A percentile compares a stretch with the other conserved stretches of the same genome.
Conservation (phyloP, 2,113 vertebrate genomes). For the Gavia stellata region DNA sequence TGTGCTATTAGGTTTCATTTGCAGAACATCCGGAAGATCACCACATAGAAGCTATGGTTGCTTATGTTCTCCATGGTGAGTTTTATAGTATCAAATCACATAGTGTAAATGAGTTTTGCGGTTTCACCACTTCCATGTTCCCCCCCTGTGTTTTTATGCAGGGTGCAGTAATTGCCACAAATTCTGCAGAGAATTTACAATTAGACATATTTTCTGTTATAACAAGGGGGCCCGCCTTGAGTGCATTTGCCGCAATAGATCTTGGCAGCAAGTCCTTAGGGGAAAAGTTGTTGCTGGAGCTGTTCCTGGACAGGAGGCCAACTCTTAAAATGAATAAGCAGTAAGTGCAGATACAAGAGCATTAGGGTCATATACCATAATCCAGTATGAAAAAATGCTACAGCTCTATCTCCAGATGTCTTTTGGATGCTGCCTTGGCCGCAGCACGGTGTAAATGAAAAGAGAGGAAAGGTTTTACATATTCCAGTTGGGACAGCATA, state of each 20-base stretch:
- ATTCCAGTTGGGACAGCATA: neutral
- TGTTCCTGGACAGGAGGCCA: neutral
- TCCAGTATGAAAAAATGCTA: neutral
- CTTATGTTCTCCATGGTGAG: neutral
- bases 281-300: neutral
- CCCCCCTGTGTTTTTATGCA: neutral
- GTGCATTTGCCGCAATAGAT: neutral
- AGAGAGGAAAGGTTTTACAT: neutral
- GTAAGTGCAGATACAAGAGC: neutral
- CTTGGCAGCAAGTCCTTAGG: neutral
- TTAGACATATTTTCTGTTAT: neutral
- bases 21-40: neutral
- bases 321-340: neutral
- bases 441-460: neutral
- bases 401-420: neutral
- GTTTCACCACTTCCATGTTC: neutral
- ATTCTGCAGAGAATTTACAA: neutral
- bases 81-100: neutral
- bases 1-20: neutral
- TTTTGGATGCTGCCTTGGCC: neutral
- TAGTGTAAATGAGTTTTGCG: neutral
- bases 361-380: neutral
- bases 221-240: neutral
- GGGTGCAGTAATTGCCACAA: neutral
- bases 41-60: neutral